Evolutionary conservation across 2,113 vertebrate species (phyloP).

Genomic region (Cacatua alba): DNA sequence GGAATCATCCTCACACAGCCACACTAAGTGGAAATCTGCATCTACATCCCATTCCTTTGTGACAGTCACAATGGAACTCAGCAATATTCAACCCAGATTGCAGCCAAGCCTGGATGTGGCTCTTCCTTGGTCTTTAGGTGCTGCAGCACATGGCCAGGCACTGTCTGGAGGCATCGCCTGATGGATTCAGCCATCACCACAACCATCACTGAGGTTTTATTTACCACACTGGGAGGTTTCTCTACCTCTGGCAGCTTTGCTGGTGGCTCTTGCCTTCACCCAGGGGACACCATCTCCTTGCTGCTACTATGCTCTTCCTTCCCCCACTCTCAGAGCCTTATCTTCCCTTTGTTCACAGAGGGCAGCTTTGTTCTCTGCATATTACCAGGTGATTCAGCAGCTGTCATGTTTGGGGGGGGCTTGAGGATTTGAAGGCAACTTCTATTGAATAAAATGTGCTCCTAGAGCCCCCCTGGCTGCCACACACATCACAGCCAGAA

Average conservation of each 20-base stretch:
- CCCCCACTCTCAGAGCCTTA: not conserved
- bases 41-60: accelerated
- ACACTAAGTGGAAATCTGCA: not conserved
- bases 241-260: not conserved
- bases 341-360: not conserved
- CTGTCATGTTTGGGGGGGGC: not conserved
- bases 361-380: not conserved
- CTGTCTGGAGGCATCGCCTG: not conserved
- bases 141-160: not conserved
- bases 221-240: not conserved
- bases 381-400: not conserved
- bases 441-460: not conserved
- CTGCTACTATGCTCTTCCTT: not conserved
- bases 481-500: not conserved
- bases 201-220: not conserved
- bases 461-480: not conserved
- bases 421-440: not conserved
- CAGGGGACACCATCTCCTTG: not conserved
- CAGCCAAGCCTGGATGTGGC: not conserved
- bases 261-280: not conserved
- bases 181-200: not conserved
- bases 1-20: too few relatives aligned
- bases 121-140: not conserved
- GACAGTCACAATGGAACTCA: not conserved
- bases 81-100: not conserved